Base-by-base conservation (phyloP, 2,888 invertebrate species). In the Tridacna crocea region DNA sequence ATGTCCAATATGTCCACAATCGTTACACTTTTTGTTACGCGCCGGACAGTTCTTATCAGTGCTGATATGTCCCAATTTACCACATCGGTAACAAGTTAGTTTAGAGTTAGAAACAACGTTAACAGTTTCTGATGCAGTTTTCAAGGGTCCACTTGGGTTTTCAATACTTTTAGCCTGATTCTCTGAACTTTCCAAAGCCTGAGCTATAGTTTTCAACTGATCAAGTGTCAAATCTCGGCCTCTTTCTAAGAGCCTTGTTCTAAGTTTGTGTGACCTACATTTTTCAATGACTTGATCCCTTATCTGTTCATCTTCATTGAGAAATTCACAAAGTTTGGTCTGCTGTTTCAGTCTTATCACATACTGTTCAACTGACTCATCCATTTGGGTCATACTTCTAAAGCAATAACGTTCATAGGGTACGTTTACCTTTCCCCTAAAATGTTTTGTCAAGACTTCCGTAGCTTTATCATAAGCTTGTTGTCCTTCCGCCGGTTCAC, bases 261-360 rank as follows among this genome's bases (percentile, higher is more conserved):
- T 27, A 19, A 26, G 22, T 72, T 24, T 15, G 36, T 36, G 36
- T 8, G 36, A 4, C 15, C 27, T 27, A 58, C 77, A 80, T 58
- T 80, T 85, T 48, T 80, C 77, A 24, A 85, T 75, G 6, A 84
- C 36, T 27, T 86, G 87, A 75, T 86, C 85, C 24, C 82, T 17
- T 15, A 85, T 78, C 55, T 75, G 22, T 15, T 77, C 76, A 46
- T 85, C 79, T 12, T 27, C 27, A 19, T 85, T 63, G 11, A 19
- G 68, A 74, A 84, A 85, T 0, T 85, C 58, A 80, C 82, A 85
- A 2, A 65, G 61, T 48, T 47, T 75, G 6, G 81, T 70, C 66
- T 83, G 72, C 55, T 79, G 79, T 48, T 70, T 51, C 19, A 83
- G 70, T 65, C 80, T 36, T 4, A 77, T 80, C 15, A 84, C 74